Conservation (phyloP, 2,113 vertebrate genomes). For the Oceanites oceanicus region DNA sequence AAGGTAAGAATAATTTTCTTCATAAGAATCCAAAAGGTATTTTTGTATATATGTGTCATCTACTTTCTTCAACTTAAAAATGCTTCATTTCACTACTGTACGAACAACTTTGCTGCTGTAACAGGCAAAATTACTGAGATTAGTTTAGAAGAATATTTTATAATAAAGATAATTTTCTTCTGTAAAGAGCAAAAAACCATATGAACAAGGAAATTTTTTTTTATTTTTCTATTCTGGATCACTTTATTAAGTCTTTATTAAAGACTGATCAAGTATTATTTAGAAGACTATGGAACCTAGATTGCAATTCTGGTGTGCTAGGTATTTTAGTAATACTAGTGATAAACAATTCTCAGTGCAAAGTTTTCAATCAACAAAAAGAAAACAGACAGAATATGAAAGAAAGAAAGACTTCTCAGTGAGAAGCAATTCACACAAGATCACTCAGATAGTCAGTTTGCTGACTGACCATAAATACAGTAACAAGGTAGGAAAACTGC, state of each 20-base stretch:
- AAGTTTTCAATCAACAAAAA: background rate
- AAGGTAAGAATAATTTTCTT: background rate
- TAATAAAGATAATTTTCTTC: background rate
- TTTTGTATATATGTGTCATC: background rate
- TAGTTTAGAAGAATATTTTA: background rate
- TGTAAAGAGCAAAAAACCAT: background rate
- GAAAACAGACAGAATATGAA: background rate
- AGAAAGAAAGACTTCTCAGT: background rate
- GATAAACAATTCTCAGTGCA: background rate
- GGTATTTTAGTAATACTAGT: background rate
- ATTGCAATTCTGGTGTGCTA: background rate
- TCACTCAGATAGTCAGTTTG: background rate
- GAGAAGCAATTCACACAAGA: background rate
- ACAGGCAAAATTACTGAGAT: background rate
- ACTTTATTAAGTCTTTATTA: background rate
- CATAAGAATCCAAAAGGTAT: background rate
- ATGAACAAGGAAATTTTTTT: background rate
- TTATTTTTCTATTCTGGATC: background rate
- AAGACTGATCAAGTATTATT: background rate
- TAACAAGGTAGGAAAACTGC: background rate
- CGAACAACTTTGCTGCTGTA: background rate
- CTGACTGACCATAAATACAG: background rate
- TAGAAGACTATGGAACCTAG: background rate
- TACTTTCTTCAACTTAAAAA: background rate
- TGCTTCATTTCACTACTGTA: background rate